Conservation (phyloP, 1,140 invertebrate genomes). For the Ctenoplectra terminalis region DNA sequence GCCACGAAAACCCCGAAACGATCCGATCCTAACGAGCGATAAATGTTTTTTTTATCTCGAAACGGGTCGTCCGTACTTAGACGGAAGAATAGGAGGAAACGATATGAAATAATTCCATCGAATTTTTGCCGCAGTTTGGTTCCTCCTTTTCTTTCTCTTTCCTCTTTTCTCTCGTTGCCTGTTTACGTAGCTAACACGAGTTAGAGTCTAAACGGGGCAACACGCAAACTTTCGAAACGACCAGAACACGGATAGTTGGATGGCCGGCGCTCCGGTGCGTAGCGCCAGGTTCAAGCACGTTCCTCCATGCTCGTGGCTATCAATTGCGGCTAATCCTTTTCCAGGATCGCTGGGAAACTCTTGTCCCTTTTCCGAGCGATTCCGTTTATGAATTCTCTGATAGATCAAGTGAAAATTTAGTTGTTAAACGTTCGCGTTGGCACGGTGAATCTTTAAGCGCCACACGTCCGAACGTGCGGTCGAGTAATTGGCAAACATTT, state of each 20-base stretch:
- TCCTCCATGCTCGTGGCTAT: constrained; percentile 66
- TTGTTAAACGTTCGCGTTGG: neutral
- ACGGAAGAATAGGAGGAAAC: neutral
- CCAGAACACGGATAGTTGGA: constrained; percentile 25
- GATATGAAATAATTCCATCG: neutral
- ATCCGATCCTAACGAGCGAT: neutral
- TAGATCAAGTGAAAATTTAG: neutral
- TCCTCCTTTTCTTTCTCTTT: neutral
- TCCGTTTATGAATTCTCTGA: no score
- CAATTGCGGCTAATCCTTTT: constrained; percentile 70
- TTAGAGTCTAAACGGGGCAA: neutral
- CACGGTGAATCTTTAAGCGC: neutral
- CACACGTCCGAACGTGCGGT: neutral
- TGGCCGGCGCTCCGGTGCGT: constrained; percentile 35
- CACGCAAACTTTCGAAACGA: constrained; percentile 1
- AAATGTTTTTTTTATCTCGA: neutral
- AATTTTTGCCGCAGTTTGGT: neutral
- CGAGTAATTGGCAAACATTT: constrained; percentile 18
- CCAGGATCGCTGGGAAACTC: constrained; percentile 61
- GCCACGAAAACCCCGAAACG: constrained; percentile 3
- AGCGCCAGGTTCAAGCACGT: constrained; percentile 58
- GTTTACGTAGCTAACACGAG: neutral
- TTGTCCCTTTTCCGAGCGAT: constrained; percentile 40
- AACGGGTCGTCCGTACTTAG: neutral
- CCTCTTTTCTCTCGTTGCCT: neutral